phyloP scores from a whole-genome alignment of 2,797 vertebrate genomes.

The Cyprinodon diabolis region DNA sequence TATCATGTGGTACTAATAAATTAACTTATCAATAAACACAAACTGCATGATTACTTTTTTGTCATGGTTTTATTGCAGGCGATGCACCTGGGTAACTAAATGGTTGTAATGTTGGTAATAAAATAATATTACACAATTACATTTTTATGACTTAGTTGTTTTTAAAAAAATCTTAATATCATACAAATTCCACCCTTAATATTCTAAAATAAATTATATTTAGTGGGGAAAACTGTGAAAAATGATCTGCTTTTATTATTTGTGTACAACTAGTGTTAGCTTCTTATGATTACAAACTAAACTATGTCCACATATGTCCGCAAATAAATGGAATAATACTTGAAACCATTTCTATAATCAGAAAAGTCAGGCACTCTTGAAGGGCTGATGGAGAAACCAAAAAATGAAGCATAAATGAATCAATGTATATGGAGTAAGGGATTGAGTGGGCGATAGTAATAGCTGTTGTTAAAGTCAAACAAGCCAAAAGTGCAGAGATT shows the following conservation, averaged over 20 bases:
- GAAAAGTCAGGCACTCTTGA: constrained; percentile 7
- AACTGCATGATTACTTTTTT: not conserved
- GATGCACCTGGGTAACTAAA: not conserved
- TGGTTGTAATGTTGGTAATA: not conserved
- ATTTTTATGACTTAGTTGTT: not conserved
- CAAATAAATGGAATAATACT: not conserved
- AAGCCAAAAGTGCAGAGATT: constrained; percentile 1
- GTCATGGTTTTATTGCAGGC: not conserved
- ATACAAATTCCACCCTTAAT: not conserved
- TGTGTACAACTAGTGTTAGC: not conserved
- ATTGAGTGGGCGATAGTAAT: not conserved
- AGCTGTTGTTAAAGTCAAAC: not conserved
- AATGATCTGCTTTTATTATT: too few species aligned
- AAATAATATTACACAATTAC: not conserved
- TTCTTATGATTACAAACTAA: not conserved
- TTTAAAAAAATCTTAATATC: too few species aligned
- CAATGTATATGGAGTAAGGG: not conserved
- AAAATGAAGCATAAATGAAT: not conserved
- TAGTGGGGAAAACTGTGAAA: too few species aligned
- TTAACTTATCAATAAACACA: not conserved
- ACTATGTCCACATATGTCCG: not conserved
- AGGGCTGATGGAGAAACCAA: not conserved
- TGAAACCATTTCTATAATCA: constrained; percentile 11
- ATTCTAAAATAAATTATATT: not conserved
- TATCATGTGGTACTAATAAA: not conserved